A percentile compares a stretch with the other conserved stretches of the same genome.
These are phyloP conservation scores for Catharus bicknelli DNA, from an alignment of 2,113 vertebrate genomes.

Conservation along the genomic window DNA sequence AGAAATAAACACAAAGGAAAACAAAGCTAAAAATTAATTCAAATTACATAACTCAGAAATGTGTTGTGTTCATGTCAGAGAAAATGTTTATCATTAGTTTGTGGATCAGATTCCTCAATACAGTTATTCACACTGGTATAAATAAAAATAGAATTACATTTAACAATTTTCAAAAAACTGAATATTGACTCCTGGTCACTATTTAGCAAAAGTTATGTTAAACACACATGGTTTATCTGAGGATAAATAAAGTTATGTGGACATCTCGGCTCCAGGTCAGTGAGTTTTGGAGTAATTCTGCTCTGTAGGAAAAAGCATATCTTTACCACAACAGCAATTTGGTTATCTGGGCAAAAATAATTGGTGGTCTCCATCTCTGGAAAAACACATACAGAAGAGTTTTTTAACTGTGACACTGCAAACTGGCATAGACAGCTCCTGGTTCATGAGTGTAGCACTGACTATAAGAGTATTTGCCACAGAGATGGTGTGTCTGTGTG, in stretches of 20 bases:
- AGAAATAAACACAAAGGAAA: background rate
- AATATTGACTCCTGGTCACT: background rate
- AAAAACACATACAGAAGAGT: background rate
- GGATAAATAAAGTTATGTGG: background rate
- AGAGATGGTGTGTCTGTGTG: accelerated
- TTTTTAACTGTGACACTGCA: background rate
- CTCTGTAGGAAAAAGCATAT: background rate
- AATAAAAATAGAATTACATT: background rate
- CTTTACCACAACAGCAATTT: background rate
- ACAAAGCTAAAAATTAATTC: background rate
- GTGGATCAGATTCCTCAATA: background rate
- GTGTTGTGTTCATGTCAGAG: background rate
- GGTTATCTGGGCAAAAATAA: background rate
- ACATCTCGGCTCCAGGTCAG: background rate
- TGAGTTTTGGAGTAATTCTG: background rate
- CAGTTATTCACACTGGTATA: background rate
- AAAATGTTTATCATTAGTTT: background rate
- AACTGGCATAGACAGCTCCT: accelerated
- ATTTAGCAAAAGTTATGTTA: background rate
- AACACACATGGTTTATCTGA: background rate
- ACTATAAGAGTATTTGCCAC: background rate
- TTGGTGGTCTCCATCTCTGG: background rate
- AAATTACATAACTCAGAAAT: background rate
- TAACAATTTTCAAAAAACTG: background rate
- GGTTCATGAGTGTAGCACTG: accelerated